These are phyloP conservation scores for Discoglossus pictus DNA, from an alignment of 2,797 vertebrate genomes.

Conservation along the genomic window DNA sequence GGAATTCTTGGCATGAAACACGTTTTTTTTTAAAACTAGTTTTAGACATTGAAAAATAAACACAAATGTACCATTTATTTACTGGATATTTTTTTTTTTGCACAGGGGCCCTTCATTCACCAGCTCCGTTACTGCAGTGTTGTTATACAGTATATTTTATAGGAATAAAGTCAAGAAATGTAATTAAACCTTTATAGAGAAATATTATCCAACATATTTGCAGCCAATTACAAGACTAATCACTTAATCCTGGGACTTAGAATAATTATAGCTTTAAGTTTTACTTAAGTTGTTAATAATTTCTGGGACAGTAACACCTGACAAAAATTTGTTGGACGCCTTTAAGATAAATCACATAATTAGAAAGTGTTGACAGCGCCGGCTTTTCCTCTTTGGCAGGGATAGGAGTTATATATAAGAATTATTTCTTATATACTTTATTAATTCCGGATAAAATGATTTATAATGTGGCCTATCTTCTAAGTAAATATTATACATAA, in stretches of 20 bases:
- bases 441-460: constrained; percentile 25
- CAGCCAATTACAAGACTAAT: constrained; percentile 17
- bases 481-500: constrained; percentile 10
- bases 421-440: constrained; percentile 26
- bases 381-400: constrained; percentile 21
- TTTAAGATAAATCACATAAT: constrained; percentile 28
- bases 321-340: constrained; percentile 30
- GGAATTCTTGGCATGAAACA: too few relatives aligned
- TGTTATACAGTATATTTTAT: too few relatives aligned
- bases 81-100: too few relatives aligned
- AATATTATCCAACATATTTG: not conserved
- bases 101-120: too few relatives aligned
- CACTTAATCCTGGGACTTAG: constrained; percentile 16
- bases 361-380: constrained; percentile 32
- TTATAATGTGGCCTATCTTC: constrained; percentile 24
- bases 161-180: too few relatives aligned
- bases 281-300: constrained; percentile 14
- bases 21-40: too few relatives aligned
- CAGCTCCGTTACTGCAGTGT: too few relatives aligned
- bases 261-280: constrained; percentile 19
- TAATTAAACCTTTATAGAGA: too few relatives aligned
- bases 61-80: too few relatives aligned
- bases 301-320: constrained; percentile 14
- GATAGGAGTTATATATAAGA: constrained; percentile 20
- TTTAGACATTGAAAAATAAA: too few relatives aligned